Percentiles rank a stretch among this genome's conserved stretches.
Conservation (phyloP, 1,140 invertebrate genomes). For the Sitobion miscanthi region DNA sequence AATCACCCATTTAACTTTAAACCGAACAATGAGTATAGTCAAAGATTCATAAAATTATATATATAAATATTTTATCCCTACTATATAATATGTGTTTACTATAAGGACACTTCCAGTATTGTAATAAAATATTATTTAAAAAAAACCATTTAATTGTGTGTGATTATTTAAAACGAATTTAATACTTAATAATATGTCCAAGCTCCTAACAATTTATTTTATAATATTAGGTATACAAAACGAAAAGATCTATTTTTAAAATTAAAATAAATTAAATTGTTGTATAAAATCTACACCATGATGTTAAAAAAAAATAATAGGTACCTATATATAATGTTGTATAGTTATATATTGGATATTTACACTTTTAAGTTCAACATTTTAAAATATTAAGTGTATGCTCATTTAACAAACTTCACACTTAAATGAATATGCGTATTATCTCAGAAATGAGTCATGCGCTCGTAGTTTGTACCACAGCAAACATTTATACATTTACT, state of each 20-base stretch:
- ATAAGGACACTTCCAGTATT: too few species aligned
- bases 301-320: background rate
- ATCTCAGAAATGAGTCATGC: slow-evolving; percentile 14
- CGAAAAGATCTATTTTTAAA: background rate
- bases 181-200: background rate
- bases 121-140: background rate
- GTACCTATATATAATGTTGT: too few species aligned
- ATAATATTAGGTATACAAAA: too few species aligned
- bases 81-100: too few species aligned
- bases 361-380: background rate
- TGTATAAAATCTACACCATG: background rate
- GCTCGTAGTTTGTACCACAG: background rate
- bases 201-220: too few species aligned
- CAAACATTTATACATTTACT: background rate
- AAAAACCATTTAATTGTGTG: background rate
- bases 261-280: background rate
- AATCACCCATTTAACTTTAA: too few species aligned
- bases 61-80: too few species aligned
- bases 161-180: background rate
- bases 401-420: background rate
- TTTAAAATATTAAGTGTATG: slow-evolving; percentile 3
- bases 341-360: background rate
- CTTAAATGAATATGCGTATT: background rate
- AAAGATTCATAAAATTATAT: too few species aligned
- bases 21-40: too few species aligned